Conservation (phyloP, 2,888 invertebrate species). For the Trachelus troglodyta region DNA sequence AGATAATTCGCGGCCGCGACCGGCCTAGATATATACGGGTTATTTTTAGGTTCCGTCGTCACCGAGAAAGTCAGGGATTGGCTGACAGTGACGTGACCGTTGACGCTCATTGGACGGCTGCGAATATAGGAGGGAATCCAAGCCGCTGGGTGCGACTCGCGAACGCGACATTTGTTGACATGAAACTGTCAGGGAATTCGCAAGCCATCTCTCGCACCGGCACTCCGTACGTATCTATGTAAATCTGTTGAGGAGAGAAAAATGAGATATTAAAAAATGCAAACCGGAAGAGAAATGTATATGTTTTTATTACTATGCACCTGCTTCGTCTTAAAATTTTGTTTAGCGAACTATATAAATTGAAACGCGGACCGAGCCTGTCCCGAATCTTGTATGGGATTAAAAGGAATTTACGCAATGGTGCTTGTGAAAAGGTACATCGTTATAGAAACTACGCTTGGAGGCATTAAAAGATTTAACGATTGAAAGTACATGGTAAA, state of each 20-base stretch:
- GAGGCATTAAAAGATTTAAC: background rate
- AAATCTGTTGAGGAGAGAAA: background rate
- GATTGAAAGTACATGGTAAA: background rate
- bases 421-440: background rate
- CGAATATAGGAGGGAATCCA: conserved; percentile 42
- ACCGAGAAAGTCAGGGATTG: conserved; percentile 45
- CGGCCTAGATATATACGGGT: conserved; percentile 63
- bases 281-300: background rate
- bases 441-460: background rate
- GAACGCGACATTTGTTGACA: conserved; percentile 60
- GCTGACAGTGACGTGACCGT: conserved; percentile 49
- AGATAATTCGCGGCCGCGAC: conserved; percentile 57
- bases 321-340: background rate
- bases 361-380: background rate
- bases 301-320: background rate
- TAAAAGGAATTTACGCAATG: background rate
- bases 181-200: conserved; percentile 55
- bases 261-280: background rate
- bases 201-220: conserved; percentile 8
- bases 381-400: background rate
- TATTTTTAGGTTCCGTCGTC: conserved; percentile 63
- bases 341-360: background rate
- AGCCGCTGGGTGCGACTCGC: conserved; percentile 36
- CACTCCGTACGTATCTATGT: background rate
- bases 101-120: conserved; percentile 39